Conservation (phyloP, 2,888 invertebrate species). For the Parnassius apollo region DNA sequence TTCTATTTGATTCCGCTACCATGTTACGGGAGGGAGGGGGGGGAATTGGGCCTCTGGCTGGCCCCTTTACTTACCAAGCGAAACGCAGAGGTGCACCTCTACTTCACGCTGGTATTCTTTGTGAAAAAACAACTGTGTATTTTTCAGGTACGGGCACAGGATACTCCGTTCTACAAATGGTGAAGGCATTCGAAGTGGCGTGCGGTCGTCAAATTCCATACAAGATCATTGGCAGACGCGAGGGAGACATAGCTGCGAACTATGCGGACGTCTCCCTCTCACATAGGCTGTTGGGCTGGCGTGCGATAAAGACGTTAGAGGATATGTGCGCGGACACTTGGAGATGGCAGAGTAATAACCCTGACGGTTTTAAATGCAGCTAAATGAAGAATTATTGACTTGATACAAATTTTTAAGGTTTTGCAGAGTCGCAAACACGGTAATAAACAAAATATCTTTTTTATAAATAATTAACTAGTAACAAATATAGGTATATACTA, state of each 20-base stretch:
- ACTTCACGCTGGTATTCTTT: too few species aligned
- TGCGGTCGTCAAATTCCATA: slow-evolving; percentile 87
- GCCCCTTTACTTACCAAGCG: too few species aligned
- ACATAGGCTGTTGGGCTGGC: slow-evolving; percentile 90
- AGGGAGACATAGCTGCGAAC: slow-evolving; percentile 92
- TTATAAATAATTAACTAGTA: too few species aligned
- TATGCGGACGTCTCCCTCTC: slow-evolving; percentile 92
- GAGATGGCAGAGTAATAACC: slow-evolving; percentile 93
- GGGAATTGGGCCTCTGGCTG: too few species aligned
- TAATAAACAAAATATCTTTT: too few species aligned
- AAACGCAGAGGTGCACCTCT: too few species aligned
- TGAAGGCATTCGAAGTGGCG: slow-evolving; percentile 88
- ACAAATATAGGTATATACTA: too few species aligned
- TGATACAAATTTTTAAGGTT: too few species aligned
- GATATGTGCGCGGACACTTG: slow-evolving; percentile 95
- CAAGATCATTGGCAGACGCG: slow-evolving; percentile 85
- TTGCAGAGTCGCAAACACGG: too few species aligned
- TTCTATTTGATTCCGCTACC: too few species aligned
- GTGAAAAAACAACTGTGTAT: too few species aligned
- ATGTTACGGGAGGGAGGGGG: too few species aligned
- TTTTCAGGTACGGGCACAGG: slow-evolving; percentile 86
- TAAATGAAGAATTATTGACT: neutral
- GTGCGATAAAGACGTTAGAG: slow-evolving; percentile 85
- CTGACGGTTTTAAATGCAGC: slow-evolving; percentile 82
- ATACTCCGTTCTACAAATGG: slow-evolving; percentile 92